Conservation (phyloP, 2,888 invertebrate species). For the Drosophila setosimentum region DNA sequence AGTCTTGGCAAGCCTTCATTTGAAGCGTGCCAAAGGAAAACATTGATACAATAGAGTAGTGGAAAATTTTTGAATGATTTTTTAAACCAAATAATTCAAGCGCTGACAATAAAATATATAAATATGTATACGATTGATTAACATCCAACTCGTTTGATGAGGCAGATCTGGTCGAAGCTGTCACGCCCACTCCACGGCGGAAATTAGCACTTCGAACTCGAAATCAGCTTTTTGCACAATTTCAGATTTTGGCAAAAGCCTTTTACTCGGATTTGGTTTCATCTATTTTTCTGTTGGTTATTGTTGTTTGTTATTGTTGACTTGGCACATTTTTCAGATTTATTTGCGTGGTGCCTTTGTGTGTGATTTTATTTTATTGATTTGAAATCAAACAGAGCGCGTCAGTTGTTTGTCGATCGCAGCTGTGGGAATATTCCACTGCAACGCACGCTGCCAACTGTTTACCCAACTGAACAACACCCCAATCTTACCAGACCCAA, state of each 20-base stretch:
- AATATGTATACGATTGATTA: slow-evolving; percentile 71
- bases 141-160: slow-evolving; percentile 40
- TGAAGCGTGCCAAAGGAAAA: slow-evolving; percentile 59
- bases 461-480: slow-evolving; percentile 49
- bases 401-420: slow-evolving; percentile 41
- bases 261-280: slow-evolving; percentile 46
- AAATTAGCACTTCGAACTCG: slow-evolving; percentile 59
- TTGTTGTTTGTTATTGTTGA: slow-evolving; percentile 61
- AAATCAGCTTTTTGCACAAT: not conserved
- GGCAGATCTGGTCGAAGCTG: slow-evolving; percentile 5
- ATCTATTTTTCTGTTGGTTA: slow-evolving; percentile 47
- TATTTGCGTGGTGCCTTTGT: slow-evolving; percentile 56
- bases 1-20: not conserved
- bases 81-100: slow-evolving; percentile 65
- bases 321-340: slow-evolving; percentile 74
- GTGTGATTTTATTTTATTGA: slow-evolving; percentile 50
- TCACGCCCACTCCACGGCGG: slow-evolving; percentile 59
- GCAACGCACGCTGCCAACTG: slow-evolving; percentile 52
- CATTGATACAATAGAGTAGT: slow-evolving; percentile 39
- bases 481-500: not conserved
- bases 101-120: slow-evolving; percentile 62
- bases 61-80: slow-evolving; percentile 70
- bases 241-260: slow-evolving; percentile 11
- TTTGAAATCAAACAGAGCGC: slow-evolving; percentile 62
- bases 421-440: slow-evolving; percentile 77